Percentiles rank a stretch among this genome's conserved stretches.
Evolutionary conservation across 2,888 invertebrate species (phyloP).

Genomic region (Cepaea hortensis): DNA sequence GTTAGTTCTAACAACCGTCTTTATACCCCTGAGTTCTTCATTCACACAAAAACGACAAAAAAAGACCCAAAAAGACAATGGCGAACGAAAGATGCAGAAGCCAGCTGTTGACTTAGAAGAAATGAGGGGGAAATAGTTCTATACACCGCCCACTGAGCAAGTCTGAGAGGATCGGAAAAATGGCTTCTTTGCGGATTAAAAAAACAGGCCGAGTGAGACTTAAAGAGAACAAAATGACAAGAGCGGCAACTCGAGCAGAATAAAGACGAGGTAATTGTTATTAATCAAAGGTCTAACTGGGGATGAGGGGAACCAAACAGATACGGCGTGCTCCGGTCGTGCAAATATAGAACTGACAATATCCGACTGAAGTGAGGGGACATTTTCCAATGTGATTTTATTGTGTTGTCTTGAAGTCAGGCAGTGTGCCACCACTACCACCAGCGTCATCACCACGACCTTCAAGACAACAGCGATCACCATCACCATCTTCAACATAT

Average conservation of each 20-base stretch:
- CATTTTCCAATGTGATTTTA: no score
- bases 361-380: no score
- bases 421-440: no score
- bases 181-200: not conserved
- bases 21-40: not conserved
- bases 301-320: constrained; percentile 9
- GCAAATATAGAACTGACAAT: not conserved
- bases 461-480: no score
- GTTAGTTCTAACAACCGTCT: constrained; percentile 5
- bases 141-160: not conserved
- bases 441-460: no score
- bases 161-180: not conserved
- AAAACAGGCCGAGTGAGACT: not conserved
- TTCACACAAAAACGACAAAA: not conserved
- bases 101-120: constrained; percentile 13
- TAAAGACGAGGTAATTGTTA: constrained; percentile 2
- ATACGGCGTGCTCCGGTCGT: not conserved
- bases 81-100: not conserved
- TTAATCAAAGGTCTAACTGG: constrained; percentile 9
- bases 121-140: not conserved
- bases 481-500: no score
- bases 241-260: constrained; percentile 11
- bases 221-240: not conserved
- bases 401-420: no score
- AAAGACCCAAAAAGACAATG: not conserved